A percentile compares a stretch with the other conserved stretches of the same genome.
Evolutionary conservation across 1,140 invertebrate genomes (phyloP).

Genomic region (Ips nitidus): DNA sequence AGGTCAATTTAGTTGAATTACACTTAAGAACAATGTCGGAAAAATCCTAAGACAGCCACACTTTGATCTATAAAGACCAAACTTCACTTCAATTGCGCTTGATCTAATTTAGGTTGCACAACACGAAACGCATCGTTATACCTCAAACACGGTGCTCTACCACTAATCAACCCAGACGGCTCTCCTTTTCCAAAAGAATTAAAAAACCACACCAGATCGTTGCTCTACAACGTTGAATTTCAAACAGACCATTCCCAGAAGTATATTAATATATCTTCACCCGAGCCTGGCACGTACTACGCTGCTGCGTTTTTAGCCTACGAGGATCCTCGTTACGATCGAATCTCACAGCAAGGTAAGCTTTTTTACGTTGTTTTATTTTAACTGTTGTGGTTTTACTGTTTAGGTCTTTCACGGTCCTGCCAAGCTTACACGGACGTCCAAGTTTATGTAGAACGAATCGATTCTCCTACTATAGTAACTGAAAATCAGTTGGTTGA

Average conservation of each 20-base stretch:
- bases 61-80: not conserved
- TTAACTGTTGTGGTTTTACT: not conserved
- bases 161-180: slow-evolving; percentile 75
- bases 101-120: slow-evolving; percentile 56
- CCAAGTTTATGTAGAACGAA: slow-evolving; percentile 35
- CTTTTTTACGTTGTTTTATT: slow-evolving; percentile 28
- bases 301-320: slow-evolving; percentile 74
- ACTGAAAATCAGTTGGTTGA: slow-evolving; percentile 29
- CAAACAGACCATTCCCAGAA: slow-evolving; percentile 56
- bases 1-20: not conserved
- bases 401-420: slow-evolving; percentile 42
- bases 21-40: not conserved
- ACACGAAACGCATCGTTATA: slow-evolving; percentile 63
- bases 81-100: not conserved
- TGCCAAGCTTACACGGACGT: slow-evolving; percentile 43
- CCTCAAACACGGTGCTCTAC: slow-evolving; percentile 73
- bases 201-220: slow-evolving; percentile 54
- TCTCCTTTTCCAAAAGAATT: slow-evolving; percentile 68
- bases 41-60: not conserved
- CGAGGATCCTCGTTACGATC: slow-evolving; percentile 67
- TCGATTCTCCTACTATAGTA: slow-evolving; percentile 31
- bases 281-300: slow-evolving; percentile 77
- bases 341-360: slow-evolving; percentile 72
- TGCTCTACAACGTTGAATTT: slow-evolving; percentile 53
- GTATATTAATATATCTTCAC: slow-evolving; percentile 61